Evolutionary conservation across 2,113 vertebrate species (phyloP), one percentile per base, ranked within the genome.

Genomic region (Cairina moschata): DNA sequence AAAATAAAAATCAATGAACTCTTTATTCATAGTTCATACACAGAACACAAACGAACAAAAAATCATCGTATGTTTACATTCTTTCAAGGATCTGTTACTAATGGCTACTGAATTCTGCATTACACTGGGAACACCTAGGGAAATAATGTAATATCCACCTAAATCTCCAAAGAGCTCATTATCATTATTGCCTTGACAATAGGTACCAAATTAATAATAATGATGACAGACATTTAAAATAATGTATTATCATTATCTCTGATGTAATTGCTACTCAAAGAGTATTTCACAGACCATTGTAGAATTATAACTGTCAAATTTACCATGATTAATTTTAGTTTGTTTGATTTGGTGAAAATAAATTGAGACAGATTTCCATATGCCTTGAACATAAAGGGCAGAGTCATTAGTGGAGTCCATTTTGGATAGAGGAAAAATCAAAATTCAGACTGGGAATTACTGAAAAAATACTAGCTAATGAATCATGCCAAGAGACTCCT

Each of bases 121-220:
- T 83, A 75, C 16, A 28, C 15, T 28, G 9, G 7, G 32, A 92
- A 76, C 50, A 87, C 50, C 58, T 56, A 77, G 62, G 28, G 67
- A 96, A 96, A 95, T 75, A 94, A 94, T 62, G 22, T 59, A 90
- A 91, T 74, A 92, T 92, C 32, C 32, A 93, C 28, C n/a, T 74
- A 91, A 91, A 77, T 91, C 90, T 92, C 86, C 77, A 75, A 88
- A 93, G 86, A 72, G 3, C 83, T 95, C 44, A 44, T 96, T 91
- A 85, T 86, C 71, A 72, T 93, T 94, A 72, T 54, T 76, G 32
- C 6, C 73, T 68, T 87, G 79, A 73, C 56, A 74, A 83, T 71
- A 95, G 44, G 74, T 54, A 54, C 75, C 78, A 95, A 94, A 93
- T 90, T 93, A 93, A 78, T 95, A 96, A 87, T 83, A 94, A 96